Conservation (phyloP, 2,797 vertebrate species). For the Spheniscus humboldti region DNA sequence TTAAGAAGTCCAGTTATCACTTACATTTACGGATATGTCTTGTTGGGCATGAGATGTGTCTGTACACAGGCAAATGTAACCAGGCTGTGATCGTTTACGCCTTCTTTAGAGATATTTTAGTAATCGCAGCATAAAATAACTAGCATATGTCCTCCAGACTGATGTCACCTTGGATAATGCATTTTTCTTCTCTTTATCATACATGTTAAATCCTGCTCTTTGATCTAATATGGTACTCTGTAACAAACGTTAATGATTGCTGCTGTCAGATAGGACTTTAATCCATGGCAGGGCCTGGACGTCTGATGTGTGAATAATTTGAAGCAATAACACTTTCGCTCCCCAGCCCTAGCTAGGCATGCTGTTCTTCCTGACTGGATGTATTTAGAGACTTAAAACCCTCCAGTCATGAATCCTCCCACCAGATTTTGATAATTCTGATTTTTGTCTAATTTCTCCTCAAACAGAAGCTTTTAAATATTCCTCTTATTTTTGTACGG, state of each 20-base stretch:
- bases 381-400: not conserved
- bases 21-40: not conserved
- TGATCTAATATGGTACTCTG: not conserved
- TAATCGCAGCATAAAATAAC: not conserved
- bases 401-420: not conserved
- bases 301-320: not conserved
- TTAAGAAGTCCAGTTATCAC: not conserved
- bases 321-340: not conserved
- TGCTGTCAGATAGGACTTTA: constrained; percentile 18
- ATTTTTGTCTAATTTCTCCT: not conserved
- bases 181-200: constrained; percentile 8
- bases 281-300: not conserved
- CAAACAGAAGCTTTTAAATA: not conserved
- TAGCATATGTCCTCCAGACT: not conserved
- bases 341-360: not conserved
- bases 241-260: not conserved
- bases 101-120: not conserved
- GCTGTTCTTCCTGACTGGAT: not conserved
- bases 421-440: not conserved
- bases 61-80: not conserved
- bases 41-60: not conserved
- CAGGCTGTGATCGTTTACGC: not conserved
- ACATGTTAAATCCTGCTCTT: not conserved
- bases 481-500: not conserved
- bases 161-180: constrained; percentile 13